Conservation (phyloP, 2,888 invertebrate species). For the Drosophila kambysellisi region DNA sequence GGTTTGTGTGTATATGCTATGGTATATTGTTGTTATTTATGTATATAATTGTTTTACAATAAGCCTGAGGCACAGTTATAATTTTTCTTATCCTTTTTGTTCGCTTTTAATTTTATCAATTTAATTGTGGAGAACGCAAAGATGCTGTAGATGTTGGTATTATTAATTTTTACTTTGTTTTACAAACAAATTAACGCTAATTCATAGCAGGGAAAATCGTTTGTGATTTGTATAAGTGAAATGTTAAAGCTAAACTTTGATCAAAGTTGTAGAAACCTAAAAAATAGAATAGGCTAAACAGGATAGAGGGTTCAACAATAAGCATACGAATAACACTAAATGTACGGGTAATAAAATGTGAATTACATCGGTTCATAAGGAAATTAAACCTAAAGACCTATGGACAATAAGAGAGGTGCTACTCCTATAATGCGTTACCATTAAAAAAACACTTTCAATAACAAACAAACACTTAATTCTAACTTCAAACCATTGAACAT, state of each 20-base stretch:
- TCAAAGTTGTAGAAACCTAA: slow-evolving; percentile 45
- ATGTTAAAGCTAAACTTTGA: slow-evolving; percentile 53
- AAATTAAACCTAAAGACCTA: slow-evolving; percentile 44
- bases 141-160: slow-evolving; percentile 18
- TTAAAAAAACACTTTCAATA: slow-evolving; percentile 68
- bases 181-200: slow-evolving; percentile 67
- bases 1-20: slow-evolving; percentile 41
- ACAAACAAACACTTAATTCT: slow-evolving; percentile 77
- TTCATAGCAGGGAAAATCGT: slow-evolving; percentile 23
- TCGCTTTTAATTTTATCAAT: slow-evolving; percentile 37
- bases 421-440: slow-evolving; percentile 24
- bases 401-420: slow-evolving; percentile 28
- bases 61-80: slow-evolving; percentile 83
- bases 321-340: slow-evolving; percentile 44
- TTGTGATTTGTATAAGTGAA: slow-evolving; percentile 31
- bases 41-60: slow-evolving; percentile 81
- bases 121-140: slow-evolving; percentile 27
- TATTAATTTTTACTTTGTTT: slow-evolving; percentile 68
- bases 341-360: slow-evolving; percentile 32
- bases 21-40: slow-evolving; percentile 29
- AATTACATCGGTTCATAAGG: slow-evolving; percentile 25
- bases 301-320: slow-evolving; percentile 15
- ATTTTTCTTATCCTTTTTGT: slow-evolving; percentile 30
- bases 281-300: slow-evolving; percentile 25
- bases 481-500: slow-evolving; percentile 44